Evolutionary conservation across 2,888 invertebrate genomes (phyloP), one percentile per base, ranked within the genome.

Genomic region (Xestia c-nigrum): DNA sequence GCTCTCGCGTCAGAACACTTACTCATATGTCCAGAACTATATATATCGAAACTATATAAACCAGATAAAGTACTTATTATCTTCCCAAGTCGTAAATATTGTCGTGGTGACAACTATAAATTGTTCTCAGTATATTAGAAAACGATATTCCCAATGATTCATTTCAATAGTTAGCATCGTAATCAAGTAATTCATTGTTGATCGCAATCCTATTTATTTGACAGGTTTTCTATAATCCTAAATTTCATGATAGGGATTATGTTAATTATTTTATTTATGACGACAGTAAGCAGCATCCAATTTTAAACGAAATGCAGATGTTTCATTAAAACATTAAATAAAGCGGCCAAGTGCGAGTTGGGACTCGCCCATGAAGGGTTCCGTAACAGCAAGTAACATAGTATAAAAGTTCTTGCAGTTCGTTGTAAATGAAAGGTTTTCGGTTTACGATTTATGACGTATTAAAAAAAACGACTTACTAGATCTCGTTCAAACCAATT

Each of bases 61-160:
- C 50, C 47, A 55, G 38, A 70, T 70, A 85, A 59, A 72, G 76
- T 81, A 76, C 77, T 85, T 82, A 83, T 75, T 71, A 84, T 72
- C 72, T 84, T 81, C 61, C 70, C 67, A 57, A 80, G 72, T 70
- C 82, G 65, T 83, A 83, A 82, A 83, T 85, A 76, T 70, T 47
- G 81, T 43, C 65, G 40, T 63, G 72, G 52, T 47, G 83, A 82
- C 83, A 82, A 82, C 72, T 64, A 82, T 82, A 82, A 85, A 82
- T 85, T 82, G 63, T 85, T 61, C 59, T 31, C 19, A 71, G 64
- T 76, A 57, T 74, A 76, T 75, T 81, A 65, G 16, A 81, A 84
- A 80, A 71, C 64, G 61, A 74, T 83, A 72, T 86, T 68, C 73
- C 31, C 52, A 83, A 84, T 79, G 66, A 75, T 79, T 86, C 12